phyloP scores from a whole-genome alignment of 2,113 vertebrate species.

The Pionites leucogaster region DNA sequence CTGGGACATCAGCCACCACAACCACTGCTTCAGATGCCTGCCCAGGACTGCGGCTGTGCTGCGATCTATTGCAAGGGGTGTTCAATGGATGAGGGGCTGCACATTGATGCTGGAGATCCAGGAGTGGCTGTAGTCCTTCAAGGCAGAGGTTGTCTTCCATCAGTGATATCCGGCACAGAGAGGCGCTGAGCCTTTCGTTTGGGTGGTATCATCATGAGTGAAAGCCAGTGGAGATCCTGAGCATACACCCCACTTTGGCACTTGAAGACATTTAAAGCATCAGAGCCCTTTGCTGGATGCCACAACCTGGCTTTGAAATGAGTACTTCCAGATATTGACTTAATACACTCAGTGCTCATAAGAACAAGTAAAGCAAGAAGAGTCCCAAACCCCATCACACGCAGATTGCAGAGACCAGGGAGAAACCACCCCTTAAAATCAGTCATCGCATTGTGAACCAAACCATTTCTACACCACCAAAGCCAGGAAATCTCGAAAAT shows the following conservation, averaged over 20 bases:
- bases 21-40: neutral
- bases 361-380: neutral
- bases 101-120: neutral
- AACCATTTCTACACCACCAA: neutral
- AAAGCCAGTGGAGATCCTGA: neutral
- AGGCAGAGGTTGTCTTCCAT: neutral
- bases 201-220: neutral
- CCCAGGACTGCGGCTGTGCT: neutral
- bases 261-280: neutral
- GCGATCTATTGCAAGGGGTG: neutral
- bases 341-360: neutral
- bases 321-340: neutral
- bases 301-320: neutral
- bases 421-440: neutral
- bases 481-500: neutral
- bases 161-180: neutral
- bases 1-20: neutral
- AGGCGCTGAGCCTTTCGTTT: neutral
- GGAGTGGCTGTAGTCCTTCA: neutral
- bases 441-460: neutral
- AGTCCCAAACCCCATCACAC: neutral
- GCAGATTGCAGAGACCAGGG: neutral
- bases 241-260: neutral
- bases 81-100: accelerated
- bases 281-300: neutral